Conservation (phyloP, 53 echinoderm and acorn worm genomes). For the Crossaster papposus region DNA sequence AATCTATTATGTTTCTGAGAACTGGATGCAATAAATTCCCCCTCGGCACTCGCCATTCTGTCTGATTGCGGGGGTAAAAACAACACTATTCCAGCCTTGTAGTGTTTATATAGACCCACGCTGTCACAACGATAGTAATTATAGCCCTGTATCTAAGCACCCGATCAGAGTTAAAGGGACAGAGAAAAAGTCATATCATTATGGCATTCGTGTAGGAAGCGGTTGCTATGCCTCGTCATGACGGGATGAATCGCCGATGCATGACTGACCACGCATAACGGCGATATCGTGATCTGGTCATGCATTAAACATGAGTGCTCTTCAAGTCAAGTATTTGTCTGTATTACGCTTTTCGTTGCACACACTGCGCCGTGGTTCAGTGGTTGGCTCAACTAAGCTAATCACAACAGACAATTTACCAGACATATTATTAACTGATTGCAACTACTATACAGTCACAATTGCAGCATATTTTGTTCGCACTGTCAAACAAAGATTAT, state of each 20-base stretch:
- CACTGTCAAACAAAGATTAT: too few species aligned
- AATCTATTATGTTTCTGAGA: neutral
- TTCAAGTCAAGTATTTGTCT: neutral
- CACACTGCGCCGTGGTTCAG: neutral
- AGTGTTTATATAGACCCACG: neutral
- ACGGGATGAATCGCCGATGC: neutral
- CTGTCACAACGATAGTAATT: neutral
- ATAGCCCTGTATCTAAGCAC: neutral
- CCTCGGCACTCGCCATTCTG: neutral
- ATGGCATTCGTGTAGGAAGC: neutral
- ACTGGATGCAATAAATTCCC: neutral
- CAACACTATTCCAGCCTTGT: neutral
- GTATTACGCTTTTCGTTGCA: too few species aligned
- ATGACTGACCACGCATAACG: neutral
- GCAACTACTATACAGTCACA: neutral
- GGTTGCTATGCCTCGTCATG: constrained; percentile 7
- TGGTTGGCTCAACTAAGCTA: too few species aligned
- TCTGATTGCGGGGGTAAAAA: neutral
- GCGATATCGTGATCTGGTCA: constrained; percentile 2
- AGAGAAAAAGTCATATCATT: neutral
- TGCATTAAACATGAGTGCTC: constrained; percentile 31
- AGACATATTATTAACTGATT: neutral
- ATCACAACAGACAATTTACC: neutral
- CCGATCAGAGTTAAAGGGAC: neutral
- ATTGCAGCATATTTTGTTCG: too few species aligned